Percentiles rank a stretch among this genome's conserved stretches.
These are phyloP conservation scores for Carassius auratus DNA, from an alignment of 2,113 vertebrate species.

Conservation along the genomic window DNA sequence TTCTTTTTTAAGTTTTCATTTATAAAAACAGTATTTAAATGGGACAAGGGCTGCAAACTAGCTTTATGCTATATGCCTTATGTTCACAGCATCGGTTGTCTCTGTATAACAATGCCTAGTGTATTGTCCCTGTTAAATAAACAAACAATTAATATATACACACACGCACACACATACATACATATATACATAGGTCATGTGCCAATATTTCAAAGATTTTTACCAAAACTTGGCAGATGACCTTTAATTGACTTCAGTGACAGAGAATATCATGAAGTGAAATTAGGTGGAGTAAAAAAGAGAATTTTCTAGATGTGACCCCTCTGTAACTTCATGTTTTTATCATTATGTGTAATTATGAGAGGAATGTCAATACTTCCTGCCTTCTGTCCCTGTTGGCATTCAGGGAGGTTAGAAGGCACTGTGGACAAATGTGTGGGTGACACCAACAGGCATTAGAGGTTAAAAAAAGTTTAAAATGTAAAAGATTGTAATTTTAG, in stretches of 20 bases:
- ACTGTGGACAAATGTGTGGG: background rate
- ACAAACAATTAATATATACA: too few species aligned
- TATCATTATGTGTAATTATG: slow-evolving; percentile 46
- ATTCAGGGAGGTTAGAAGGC: background rate
- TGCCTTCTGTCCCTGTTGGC: slow-evolving; percentile 30
- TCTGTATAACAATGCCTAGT: too few species aligned
- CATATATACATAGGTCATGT: background rate
- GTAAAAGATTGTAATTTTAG: background rate
- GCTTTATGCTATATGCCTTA: too few species aligned
- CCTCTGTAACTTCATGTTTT: background rate
- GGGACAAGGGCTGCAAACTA: too few species aligned
- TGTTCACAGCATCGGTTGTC: too few species aligned
- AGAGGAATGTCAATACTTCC: slow-evolving; percentile 59
- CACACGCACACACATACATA: too few species aligned
- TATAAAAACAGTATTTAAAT: too few species aligned
- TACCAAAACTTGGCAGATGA: too few species aligned
- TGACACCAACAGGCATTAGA: background rate
- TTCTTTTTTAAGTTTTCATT: too few species aligned
- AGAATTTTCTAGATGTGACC: slow-evolving; percentile 42
- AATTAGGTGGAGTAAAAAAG: background rate
- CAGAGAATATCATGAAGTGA: background rate
- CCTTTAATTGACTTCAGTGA: too few species aligned
- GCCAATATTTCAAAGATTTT: background rate
- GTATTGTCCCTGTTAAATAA: too few species aligned
- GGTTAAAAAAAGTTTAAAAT: background rate